These are phyloP conservation scores for Volucella zonaria DNA, from an alignment of 2,888 invertebrate genomes.

Conservation along the genomic window DNA sequence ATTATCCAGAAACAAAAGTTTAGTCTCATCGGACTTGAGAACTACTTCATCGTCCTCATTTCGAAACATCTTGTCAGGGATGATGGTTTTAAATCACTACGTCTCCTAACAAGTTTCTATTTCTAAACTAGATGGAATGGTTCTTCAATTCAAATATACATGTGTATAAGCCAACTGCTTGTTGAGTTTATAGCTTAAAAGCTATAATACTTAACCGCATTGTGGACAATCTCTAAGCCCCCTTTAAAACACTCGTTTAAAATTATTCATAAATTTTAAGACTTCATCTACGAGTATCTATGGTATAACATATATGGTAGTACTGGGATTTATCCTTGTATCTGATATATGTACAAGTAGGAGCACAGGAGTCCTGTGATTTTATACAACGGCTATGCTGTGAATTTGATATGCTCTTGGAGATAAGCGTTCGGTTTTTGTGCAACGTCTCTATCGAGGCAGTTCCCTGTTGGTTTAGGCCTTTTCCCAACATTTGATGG, in stretches of 20 bases:
- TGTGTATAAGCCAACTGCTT: too few species aligned
- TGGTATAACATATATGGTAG: too few species aligned
- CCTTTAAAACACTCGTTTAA: not conserved
- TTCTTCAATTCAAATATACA: too few species aligned
- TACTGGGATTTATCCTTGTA: constrained; percentile 3
- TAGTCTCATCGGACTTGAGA: too few species aligned
- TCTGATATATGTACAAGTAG: not conserved
- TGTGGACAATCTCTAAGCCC: not conserved
- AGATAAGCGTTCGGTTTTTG: constrained; percentile 32
- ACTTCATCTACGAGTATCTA: not conserved
- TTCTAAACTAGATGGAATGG: too few species aligned
- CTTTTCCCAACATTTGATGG: constrained; percentile 38
- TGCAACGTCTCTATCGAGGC: constrained; percentile 28
- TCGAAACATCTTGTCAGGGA: too few species aligned
- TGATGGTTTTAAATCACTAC: too few species aligned
- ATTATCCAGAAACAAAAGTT: too few species aligned
- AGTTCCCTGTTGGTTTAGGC: not conserved
- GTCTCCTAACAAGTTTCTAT: too few species aligned
- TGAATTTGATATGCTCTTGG: constrained; percentile 49
- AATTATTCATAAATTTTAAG: constrained; percentile 28
- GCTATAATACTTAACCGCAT: constrained; percentile 16
- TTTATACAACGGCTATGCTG: not conserved
- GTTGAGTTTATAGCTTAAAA: not conserved
- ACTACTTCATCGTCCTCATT: too few species aligned
- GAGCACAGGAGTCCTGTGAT: not conserved